Percentiles rank a stretch among this genome's conserved stretches.
These are phyloP conservation scores for Pseudococcus jackbeardsleyi DNA, from an alignment of 2,888 invertebrate genomes.

Conservation along the genomic window DNA sequence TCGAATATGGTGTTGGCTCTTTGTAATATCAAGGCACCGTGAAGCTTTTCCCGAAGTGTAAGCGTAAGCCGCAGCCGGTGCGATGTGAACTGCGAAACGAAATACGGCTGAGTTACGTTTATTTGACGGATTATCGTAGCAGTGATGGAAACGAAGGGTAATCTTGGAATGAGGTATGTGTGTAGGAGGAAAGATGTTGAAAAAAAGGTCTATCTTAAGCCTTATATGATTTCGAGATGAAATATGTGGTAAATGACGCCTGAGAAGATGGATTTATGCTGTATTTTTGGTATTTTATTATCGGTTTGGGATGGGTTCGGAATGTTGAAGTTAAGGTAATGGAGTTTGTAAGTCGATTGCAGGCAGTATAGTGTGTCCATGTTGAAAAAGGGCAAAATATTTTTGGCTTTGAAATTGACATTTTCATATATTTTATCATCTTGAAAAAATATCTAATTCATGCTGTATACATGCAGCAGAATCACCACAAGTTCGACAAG, in stretches of 20 bases:
- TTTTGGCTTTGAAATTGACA: no score
- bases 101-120: not conserved
- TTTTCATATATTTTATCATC: no score
- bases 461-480: no score
- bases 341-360: no score
- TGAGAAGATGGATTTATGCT: not conserved
- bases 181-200: not conserved
- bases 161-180: not conserved
- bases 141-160: not conserved
- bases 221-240: not conserved
- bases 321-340: no score
- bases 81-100: not conserved
- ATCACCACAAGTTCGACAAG: no score
- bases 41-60: not conserved
- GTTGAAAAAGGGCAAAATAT: no score
- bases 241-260: not conserved
- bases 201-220: conserved; percentile 2
- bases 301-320: not conserved
- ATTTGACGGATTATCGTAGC: not conserved
- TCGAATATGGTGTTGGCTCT: conserved; percentile 10
- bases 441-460: no score
- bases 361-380: no score
- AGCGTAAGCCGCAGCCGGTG: not conserved
- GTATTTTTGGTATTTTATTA: not conserved
- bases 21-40: not conserved